A percentile compares a stretch with the other conserved stretches of the same genome.
Evolutionary conservation across 2,888 invertebrate species (phyloP).

Genomic region (Agrochola litura): DNA sequence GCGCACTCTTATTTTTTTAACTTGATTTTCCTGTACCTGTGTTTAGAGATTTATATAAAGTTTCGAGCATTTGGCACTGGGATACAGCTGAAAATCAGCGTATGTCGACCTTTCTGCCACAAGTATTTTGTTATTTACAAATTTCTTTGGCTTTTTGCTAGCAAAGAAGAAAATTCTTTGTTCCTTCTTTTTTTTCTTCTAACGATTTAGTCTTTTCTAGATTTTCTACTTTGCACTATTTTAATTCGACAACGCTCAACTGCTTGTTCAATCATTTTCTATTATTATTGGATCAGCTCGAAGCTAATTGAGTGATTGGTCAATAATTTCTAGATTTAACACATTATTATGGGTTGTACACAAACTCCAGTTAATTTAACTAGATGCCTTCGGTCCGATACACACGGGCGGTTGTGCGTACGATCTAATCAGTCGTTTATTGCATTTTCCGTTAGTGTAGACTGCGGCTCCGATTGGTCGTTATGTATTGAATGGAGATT

Average conservation of each 20-base stretch:
- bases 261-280: neutral
- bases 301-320: conserved; percentile 11
- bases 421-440: conserved; percentile 59
- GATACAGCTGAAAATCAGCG: neutral
- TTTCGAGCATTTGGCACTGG: neutral
- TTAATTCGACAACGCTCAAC: neutral
- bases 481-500: conserved; percentile 45
- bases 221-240: neutral
- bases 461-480: conserved; percentile 29
- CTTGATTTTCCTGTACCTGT: too few species aligned
- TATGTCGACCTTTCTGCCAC: neutral
- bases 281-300: conserved; percentile 10
- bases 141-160: neutral
- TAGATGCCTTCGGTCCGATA: conserved; percentile 56
- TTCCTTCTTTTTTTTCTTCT: neutral
- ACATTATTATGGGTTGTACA: conserved; percentile 40
- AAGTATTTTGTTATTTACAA: neutral
- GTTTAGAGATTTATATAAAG: too few species aligned
- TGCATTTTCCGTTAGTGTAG: conserved; percentile 62
- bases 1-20: too few species aligned
- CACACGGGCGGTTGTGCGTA: conserved; percentile 62
- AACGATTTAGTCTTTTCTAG: neutral
- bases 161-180: neutral
- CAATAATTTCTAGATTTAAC: conserved; percentile 44
- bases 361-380: conserved; percentile 58